A percentile compares a stretch with the other conserved stretches of the same genome.
These are phyloP conservation scores for Nebria brevicollis DNA, from an alignment of 2,888 invertebrate genomes.

Conservation along the genomic window DNA sequence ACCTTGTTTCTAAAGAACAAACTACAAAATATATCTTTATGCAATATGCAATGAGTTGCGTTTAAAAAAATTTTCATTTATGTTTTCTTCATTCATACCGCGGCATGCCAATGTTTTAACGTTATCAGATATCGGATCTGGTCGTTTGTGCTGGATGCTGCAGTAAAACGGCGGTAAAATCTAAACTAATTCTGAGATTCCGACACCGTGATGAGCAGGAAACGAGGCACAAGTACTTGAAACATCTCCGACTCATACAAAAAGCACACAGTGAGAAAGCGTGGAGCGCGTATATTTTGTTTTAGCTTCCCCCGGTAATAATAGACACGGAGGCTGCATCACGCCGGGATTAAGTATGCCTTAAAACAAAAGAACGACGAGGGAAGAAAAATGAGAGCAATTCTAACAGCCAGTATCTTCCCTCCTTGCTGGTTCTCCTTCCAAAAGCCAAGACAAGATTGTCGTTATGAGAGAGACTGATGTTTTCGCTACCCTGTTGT, in stretches of 20 bases:
- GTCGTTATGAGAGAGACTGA: conserved; percentile 38
- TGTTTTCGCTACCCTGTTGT: not conserved
- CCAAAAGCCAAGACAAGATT: conserved; percentile 3
- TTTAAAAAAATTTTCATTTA: too few relatives aligned
- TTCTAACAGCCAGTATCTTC: not conserved
- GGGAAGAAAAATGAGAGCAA: conserved; percentile 33
- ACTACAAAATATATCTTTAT: too few relatives aligned
- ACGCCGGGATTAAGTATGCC: conserved; percentile 34
- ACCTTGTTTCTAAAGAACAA: too few relatives aligned
- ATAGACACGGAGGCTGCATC: conserved; percentile 30
- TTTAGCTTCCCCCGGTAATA: conserved; percentile 14
- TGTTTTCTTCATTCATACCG: too few relatives aligned
- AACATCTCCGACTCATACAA: conserved; percentile 2
- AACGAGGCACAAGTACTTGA: not conserved
- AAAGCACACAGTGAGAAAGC: not conserved
- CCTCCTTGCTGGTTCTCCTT: not conserved
- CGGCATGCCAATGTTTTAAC: not conserved
- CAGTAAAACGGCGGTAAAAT: conserved; percentile 39
- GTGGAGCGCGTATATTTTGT: not conserved
- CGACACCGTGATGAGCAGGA: conserved; percentile 4
- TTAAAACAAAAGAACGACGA: conserved; percentile 31
- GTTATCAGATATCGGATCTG: conserved; percentile 14
- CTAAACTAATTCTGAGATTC: conserved; percentile 39
- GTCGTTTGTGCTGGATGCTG: conserved; percentile 2
- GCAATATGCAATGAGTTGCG: too few relatives aligned